phyloP scores from a whole-genome alignment of 2,888 invertebrate species.

The Hyles lineata region DNA sequence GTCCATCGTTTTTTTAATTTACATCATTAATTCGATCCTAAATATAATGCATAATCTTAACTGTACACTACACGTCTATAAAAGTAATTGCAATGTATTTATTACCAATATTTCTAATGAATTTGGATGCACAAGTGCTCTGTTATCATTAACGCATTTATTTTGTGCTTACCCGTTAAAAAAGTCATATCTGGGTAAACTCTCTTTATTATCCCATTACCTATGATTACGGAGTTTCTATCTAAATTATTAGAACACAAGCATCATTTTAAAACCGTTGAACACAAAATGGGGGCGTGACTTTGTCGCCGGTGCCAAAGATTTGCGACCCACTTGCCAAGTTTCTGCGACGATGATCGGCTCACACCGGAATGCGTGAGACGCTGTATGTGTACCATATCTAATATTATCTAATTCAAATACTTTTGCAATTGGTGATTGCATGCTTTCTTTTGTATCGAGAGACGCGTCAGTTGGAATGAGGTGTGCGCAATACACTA shows the following conservation, averaged over 20 bases:
- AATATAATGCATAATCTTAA: background rate
- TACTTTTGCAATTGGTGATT: constrained; percentile 24
- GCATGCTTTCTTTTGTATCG: background rate
- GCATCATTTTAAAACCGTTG: constrained; percentile 52
- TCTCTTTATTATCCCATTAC: background rate
- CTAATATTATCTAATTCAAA: constrained; percentile 31
- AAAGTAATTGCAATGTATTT: constrained; percentile 9
- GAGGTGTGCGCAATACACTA: background rate
- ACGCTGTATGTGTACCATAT: constrained; percentile 38
- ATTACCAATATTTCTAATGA: background rate
- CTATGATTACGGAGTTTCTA: constrained; percentile 8
- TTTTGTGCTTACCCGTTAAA: background rate
- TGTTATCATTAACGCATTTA: constrained; percentile 27
- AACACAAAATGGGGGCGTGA: constrained; percentile 59
- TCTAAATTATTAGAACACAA: constrained; percentile 36
- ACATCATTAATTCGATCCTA: background rate
- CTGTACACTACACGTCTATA: background rate
- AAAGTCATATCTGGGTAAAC: background rate
- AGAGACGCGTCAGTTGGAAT: background rate
- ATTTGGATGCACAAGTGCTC: constrained; percentile 1
- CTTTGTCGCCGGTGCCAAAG: constrained; percentile 62
- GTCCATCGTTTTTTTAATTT: background rate
- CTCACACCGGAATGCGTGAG: constrained; percentile 46
- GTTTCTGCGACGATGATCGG: constrained; percentile 51
- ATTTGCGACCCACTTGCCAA: constrained; percentile 61